Evolutionary conservation across 2,113 vertebrate genomes (phyloP).

Genomic region (Eidolon helvum): DNA sequence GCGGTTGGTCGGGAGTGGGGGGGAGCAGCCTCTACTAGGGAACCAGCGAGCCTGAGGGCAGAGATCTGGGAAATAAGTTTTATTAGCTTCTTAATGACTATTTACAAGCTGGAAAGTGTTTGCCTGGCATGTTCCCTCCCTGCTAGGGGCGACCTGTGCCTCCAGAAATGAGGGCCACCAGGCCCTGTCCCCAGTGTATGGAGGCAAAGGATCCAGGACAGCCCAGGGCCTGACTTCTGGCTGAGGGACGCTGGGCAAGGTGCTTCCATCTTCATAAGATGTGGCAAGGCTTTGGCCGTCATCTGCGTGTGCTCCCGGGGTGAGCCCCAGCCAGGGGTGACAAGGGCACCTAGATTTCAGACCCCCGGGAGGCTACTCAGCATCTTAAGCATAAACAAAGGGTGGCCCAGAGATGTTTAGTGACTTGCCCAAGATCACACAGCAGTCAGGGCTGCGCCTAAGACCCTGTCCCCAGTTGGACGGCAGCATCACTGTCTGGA

Average conservation of each 20-base stretch:
- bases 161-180: background rate
- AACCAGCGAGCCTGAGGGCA: slow-evolving; percentile 49
- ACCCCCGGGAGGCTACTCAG: background rate
- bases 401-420: background rate
- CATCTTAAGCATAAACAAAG: background rate
- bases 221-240: background rate
- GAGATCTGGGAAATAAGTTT: slow-evolving; percentile 57
- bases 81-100: slow-evolving; percentile 58
- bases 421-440: background rate
- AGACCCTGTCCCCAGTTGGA: background rate
- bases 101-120: slow-evolving; percentile 59
- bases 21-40: background rate
- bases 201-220: rapidly evolving
- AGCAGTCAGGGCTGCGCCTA: rapidly evolving
- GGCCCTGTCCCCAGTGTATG: background rate
- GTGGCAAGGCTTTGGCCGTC: background rate
- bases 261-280: background rate
- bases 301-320: rapidly evolving
- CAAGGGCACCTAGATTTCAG: background rate
- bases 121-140: background rate
- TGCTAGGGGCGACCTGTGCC: background rate
- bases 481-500: background rate
- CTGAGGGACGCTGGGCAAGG: background rate
- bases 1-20: too few relatives aligned
- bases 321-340: background rate